Evolutionary conservation across 2,113 vertebrate species (phyloP).

Genomic region (Amblyornis subalaris): DNA sequence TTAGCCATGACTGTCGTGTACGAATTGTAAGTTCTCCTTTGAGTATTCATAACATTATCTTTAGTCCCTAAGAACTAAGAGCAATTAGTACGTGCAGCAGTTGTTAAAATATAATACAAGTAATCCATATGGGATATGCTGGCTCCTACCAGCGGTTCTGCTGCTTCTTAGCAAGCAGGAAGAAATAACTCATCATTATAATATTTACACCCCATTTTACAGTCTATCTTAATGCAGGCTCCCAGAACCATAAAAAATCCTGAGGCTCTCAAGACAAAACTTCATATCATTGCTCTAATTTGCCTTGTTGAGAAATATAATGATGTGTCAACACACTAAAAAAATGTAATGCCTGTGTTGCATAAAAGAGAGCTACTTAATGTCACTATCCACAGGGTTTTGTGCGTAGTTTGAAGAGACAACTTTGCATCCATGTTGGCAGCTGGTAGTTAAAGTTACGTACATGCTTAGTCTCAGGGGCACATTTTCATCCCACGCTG

Average conservation of each 20-base stretch:
- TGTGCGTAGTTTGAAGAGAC: background rate
- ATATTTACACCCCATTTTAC: conserved; percentile 50
- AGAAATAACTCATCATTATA: conserved; percentile 47
- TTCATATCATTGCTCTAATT: conserved; percentile 41
- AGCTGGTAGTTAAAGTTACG: conserved; percentile 41
- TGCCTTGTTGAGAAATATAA: conserved; percentile 43
- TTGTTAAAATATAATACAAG: background rate
- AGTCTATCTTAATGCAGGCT: conserved; percentile 45
- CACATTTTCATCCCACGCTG: conserved; percentile 30
- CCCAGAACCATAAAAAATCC: conserved; percentile 22
- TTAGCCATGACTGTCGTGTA: background rate
- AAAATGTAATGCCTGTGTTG: conserved; percentile 5
- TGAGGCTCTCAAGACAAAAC: conserved; percentile 24
- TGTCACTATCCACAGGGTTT: conserved; percentile 13
- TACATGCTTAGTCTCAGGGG: conserved; percentile 15
- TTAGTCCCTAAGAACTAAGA: background rate
- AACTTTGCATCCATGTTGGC: background rate
- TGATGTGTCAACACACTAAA: conserved; percentile 1
- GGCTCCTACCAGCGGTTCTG: background rate
- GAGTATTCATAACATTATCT: background rate
- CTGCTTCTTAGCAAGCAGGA: conserved; percentile 40
- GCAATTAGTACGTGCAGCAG: background rate
- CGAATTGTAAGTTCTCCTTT: background rate
- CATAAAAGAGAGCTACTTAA: conserved; percentile 24
- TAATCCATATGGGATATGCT: background rate